Conservation (phyloP, 92 coral and sea anemone species). For the Epizoanthus rinbou region DNA sequence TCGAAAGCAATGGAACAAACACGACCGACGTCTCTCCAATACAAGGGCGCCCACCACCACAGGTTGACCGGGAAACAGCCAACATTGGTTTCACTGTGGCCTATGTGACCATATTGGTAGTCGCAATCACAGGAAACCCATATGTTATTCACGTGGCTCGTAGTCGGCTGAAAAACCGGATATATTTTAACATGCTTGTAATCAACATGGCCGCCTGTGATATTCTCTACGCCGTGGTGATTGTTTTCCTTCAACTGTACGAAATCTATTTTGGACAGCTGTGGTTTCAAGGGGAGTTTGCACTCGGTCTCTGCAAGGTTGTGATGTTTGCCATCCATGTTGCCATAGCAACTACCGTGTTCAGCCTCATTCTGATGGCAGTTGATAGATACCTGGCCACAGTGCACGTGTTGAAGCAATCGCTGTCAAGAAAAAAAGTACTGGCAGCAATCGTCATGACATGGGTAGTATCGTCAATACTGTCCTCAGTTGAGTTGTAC, state of each 20-base stretch:
- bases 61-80: not conserved
- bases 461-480: not conserved
- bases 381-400: slow-evolving; percentile 4
- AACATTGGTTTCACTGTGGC: not conserved
- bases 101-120: not conserved
- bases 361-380: slow-evolving; percentile 1
- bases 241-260: not conserved
- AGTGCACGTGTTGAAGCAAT: not conserved
- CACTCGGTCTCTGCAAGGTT: not conserved
- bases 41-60: not conserved
- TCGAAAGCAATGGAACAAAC: not conserved
- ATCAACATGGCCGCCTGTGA: slow-evolving; percentile 10
- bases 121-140: not conserved
- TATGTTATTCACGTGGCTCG: slow-evolving; percentile 5
- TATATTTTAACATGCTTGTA: not conserved
- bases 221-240: not conserved
- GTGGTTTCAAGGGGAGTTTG: slow-evolving; percentile 18
- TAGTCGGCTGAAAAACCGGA: not conserved
- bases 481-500: slow-evolving; percentile 10
- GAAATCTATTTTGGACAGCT: not conserved
- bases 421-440: not conserved
- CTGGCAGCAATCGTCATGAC: not conserved
- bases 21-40: not conserved
- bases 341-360: not conserved
- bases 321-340: slow-evolving; percentile 3